Evolutionary conservation across 2,797 vertebrate species (phyloP).

Genomic region (Myiotriccus ornatus): DNA sequence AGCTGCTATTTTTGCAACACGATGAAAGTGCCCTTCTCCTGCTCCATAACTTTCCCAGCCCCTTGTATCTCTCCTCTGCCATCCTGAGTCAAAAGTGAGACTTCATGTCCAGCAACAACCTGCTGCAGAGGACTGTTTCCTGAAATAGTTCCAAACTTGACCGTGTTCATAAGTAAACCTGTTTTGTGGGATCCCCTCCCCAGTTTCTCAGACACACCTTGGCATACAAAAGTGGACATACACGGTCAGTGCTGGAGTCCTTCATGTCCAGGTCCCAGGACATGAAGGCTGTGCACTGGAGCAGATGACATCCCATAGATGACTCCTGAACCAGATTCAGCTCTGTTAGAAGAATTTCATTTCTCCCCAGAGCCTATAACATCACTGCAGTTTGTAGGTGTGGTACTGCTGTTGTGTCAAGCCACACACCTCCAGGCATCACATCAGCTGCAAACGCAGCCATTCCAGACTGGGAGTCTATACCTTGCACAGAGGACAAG

Average conservation of each 20-base stretch:
- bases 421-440: not conserved
- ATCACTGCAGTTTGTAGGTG: not conserved
- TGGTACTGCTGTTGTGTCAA: not conserved
- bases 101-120: not conserved
- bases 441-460: fast-evolving
- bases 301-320: no score
- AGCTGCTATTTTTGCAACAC: not conserved
- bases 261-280: not conserved
- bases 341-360: fast-evolving
- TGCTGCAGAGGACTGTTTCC: not conserved
- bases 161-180: not conserved
- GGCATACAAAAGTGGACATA: not conserved
- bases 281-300: not conserved
- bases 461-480: not conserved
- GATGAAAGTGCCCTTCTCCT: not conserved
- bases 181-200: not conserved
- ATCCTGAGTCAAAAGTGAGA: not conserved
- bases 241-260: not conserved
- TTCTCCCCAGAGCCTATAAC: not conserved
- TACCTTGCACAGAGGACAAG: not conserved
- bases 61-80: not conserved
- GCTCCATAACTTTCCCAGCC: not conserved
- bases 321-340: not conserved
- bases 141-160: not conserved
- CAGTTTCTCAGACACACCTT: fast-evolving